phyloP scores from a whole-genome alignment of 2,888 invertebrate species.

The Caenorhabditis plicata region DNA sequence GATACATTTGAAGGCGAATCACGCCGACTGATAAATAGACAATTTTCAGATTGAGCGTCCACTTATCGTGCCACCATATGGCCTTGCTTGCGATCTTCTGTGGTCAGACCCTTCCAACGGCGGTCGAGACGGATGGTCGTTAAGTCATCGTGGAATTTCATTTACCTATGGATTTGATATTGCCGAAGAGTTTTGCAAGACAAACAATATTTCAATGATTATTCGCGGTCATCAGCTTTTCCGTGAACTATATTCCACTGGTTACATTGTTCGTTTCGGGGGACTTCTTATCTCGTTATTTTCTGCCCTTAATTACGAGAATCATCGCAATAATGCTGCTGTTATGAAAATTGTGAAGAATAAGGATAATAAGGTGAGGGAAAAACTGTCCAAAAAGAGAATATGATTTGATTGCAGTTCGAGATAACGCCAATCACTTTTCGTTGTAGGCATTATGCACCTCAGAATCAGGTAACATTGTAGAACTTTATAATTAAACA shows the following conservation, averaged over 20 bases:
- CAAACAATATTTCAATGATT: conserved; percentile 26
- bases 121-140: conserved; percentile 21
- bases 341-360: conserved; percentile 25
- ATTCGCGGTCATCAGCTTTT: conserved; percentile 43
- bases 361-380: background rate
- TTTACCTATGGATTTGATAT: conserved; percentile 31
- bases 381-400: no score
- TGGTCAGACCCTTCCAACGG: conserved; percentile 46
- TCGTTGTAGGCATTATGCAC: conserved; percentile 20
- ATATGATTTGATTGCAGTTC: background rate
- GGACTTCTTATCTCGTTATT: conserved; percentile 40
- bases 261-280: conserved; percentile 28
- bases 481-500: background rate
- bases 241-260: conserved; percentile 28
- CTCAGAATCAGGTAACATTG: background rate
- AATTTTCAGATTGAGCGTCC: conserved; percentile 28
- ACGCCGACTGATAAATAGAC: background rate
- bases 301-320: conserved; percentile 42
- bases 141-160: conserved; percentile 37
- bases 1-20: no score
- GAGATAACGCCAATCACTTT: conserved; percentile 14
- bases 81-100: conserved; percentile 67
- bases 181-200: conserved; percentile 40
- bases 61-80: conserved; percentile 28
- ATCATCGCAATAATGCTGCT: conserved; percentile 34